Percentiles rank a stretch among this genome's conserved stretches.
phyloP scores from a whole-genome alignment of 2,113 vertebrate genomes.

The Halichoerus grypus region DNA sequence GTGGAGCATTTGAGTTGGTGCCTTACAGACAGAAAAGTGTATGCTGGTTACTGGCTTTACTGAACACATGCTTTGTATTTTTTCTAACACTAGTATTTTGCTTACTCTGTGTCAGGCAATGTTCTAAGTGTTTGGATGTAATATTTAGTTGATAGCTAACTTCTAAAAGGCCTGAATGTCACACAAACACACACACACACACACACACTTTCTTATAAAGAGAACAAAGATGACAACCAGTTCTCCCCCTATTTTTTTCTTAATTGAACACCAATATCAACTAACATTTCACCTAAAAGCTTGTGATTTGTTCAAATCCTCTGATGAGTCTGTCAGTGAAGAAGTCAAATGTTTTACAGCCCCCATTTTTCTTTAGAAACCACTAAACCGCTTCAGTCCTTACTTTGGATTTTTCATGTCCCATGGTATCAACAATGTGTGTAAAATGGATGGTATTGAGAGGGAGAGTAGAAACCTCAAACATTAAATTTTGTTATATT shows the following conservation, averaged over 20 bases:
- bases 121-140: background rate
- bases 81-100: background rate
- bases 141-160: background rate
- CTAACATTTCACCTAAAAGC: constrained; percentile 2
- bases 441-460: background rate
- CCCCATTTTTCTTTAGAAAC: constrained; percentile 17
- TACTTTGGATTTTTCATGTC: constrained; percentile 52
- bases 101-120: background rate
- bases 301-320: constrained; percentile 24
- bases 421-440: constrained; percentile 35
- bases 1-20: background rate
- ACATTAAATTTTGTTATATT: constrained; percentile 15
- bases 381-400: background rate
- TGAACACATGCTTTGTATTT: background rate
- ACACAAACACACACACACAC: background rate
- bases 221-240: background rate
- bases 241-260: background rate
- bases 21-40: background rate
- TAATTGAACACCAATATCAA: background rate
- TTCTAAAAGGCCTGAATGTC: background rate
- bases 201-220: background rate
- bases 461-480: background rate
- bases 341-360: background rate
- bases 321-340: background rate
- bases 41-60: background rate